Base-by-base conservation (phyloP, 2,888 invertebrate species). In the Trichogramma dendrolimi region DNA sequence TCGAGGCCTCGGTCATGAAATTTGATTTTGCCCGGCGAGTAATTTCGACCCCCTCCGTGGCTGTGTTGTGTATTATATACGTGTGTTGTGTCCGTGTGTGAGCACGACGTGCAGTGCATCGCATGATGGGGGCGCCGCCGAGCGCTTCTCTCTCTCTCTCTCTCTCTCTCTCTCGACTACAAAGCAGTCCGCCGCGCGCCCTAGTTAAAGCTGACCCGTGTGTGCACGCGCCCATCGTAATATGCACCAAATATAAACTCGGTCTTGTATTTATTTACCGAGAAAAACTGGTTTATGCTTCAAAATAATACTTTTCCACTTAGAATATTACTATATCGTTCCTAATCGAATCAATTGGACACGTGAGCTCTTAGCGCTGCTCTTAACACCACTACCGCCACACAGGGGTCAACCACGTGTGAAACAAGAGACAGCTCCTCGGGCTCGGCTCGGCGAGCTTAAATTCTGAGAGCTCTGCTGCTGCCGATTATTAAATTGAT, bases 1-100 rank as follows among this genome's bases (percentile, higher is more conserved):
- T 71, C 73, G 75, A 76, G 65, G 60, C 58, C 49, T 49, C 76
- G 65, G 76, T 27, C 76, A 76, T 77, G 77, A 76, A 78, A 79
- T 79, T 79, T 77, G 74, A 77, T 79, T 79, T 78, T 78, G 75
- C 75, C 76, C 76, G 74, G 75, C 77, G 27, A 27, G 27, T 27
- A 78, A 78, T 79, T 78, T 78, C 75, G 75, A 75, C 74, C 75
- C 74, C 70, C 75, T 70, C 71, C 70, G 71, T 73, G 72, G 73
- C 69, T 72, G 72, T 74, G 73, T 74, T 72, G 73, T 72, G 27
- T 27, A 27, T 27, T 2, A 27, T 27, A 27, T 27, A 27, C 27
- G 27, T 27, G 27, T 27, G 27, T 14, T 14, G 14, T 14, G 2
- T 14, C 1, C 14, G 14, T 27, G 27, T 27, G 27, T 27, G 27